Evolutionary conservation across 2,888 invertebrate genomes (phyloP), one percentile per base, ranked within the genome.

Genomic region (Keiferia lycopersicella): DNA sequence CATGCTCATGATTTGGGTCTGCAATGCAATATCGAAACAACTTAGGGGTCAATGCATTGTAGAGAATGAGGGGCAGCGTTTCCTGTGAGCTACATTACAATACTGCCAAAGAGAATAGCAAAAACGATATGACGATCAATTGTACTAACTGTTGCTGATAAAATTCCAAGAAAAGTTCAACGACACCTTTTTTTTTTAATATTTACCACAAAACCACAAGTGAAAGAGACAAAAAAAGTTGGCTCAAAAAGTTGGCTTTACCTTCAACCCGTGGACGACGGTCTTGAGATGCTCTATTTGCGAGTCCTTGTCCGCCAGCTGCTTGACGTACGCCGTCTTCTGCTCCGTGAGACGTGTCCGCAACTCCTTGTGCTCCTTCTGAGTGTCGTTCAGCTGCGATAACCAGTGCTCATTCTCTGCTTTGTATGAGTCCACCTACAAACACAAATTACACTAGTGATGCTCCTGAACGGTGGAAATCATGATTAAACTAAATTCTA

Each of bases 381-480:
- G 93, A 51, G 88, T 91, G 48, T 88, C 89, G 63, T 83, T 92
- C 0, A 94, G 82, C 72, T 94, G 94, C 3, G 87, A 77, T 30
- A 94, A 73, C 93, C 94, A 94, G 71, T 94, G 95, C 63, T 93
- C 92, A 51, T 93, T 92, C 75, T 95, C 95, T 3, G 89, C 91
- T 73, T 94, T 94, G 72, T 95, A 95, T 20, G 93, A 93, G 20
- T 92, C 92, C 26, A 95, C 87, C 91, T 91, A 64, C 26, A 7
- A 50, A 51, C 7, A 20, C 6, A 53, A 2, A 22, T 22, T 16
- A 48, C n/a, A 48, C 18, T 16, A 30, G 30, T n/a, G n/a, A n/a
- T n/a, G n/a, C n/a, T n/a, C n/a, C n/a, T n/a, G n/a, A n/a, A n/a
- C n/a, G n/a, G n/a, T n/a, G n/a, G n/a, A n/a, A n/a, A n/a, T n/a